Base-by-base conservation (phyloP, 2,797 vertebrate genomes). In the Anabas testudineus region DNA sequence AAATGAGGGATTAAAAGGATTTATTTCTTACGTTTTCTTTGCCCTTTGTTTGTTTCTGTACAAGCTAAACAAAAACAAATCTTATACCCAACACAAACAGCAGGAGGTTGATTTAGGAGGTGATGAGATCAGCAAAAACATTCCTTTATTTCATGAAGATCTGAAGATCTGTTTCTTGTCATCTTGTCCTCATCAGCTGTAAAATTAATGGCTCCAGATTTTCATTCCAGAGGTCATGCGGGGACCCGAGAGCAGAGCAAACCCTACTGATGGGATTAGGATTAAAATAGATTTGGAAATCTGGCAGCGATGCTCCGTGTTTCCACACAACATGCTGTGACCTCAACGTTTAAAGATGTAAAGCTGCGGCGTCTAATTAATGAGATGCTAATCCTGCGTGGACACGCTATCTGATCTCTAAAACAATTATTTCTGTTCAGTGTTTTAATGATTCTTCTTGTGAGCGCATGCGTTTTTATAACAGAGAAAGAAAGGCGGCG, bases 201-300 rank as follows among this genome's bases (percentile, higher is more conserved):
- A 39, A 73, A 81, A 72, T 48, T 21, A 30, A 70, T 60, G 5
- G 32, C 52, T 65, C 15, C n/a, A 71, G 54, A 74, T 76, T 85
- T 69, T 74, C 62, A 81, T 87, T 74, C 76, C 19, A 71, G 43
- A 71, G 75, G 69, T 80, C 68, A 54, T 16, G n/a, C 28, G 10
- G 67, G 64, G 67, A 70, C 22, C 63, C 51, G 56, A 61, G 12
- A 56, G 57, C 66, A 80, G 45, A 73, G 59, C 46, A 71, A 91
- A 78, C n/a, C 60, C 71, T 22, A 48, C 53, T 88, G 78, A 86
- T 84, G 69, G 55, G 82, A 88, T 84, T 79, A 68, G 70, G 76
- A 82, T 82, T 69, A 71, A 83, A 84, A 75, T 70, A 65, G 77
- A 85, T 76, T 74, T 59, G 71, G 60, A 78, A 81, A 78, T 78